Conservation (phyloP, 2,113 vertebrate genomes). For the Numenius arquata region DNA sequence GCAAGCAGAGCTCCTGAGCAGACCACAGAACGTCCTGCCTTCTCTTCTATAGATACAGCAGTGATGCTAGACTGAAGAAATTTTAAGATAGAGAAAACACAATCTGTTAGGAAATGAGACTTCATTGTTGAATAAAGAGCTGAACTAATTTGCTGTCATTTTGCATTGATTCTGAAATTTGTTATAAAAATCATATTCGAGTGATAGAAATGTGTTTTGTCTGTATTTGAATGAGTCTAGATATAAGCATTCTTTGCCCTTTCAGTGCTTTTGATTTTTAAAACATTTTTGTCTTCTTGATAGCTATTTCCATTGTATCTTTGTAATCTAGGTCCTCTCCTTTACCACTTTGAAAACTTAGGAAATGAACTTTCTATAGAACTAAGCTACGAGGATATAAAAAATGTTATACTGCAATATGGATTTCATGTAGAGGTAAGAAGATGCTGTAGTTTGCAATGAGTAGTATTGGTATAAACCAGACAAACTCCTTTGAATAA, state of each 20-base stretch:
- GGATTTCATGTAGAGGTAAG: conserved; percentile 95
- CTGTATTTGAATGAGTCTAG: background rate
- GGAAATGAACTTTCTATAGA: conserved; percentile 97
- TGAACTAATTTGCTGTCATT: background rate
- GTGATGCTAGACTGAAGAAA: background rate
- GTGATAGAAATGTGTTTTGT: background rate
- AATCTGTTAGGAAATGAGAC: background rate
- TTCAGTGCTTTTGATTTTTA: background rate
- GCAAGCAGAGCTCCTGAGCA: background rate
- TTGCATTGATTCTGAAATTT: background rate
- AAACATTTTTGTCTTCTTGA: background rate
- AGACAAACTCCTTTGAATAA: background rate
- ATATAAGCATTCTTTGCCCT: background rate
- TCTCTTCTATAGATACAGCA: background rate
- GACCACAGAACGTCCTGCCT: background rate
- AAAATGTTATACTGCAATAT: conserved; percentile 86
- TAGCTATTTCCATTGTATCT: background rate
- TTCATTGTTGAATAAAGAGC: background rate
- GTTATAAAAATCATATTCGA: background rate
- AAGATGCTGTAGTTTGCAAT: background rate
- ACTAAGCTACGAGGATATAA: conserved; percentile 96
- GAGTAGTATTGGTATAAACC: background rate
- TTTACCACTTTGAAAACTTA: conserved; percentile 98
- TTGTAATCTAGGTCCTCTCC: conserved; percentile 84
- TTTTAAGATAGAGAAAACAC: background rate